These are phyloP conservation scores for Tamias sibiricus DNA, from an alignment of 2,113 vertebrate genomes.

Conservation along the genomic window DNA sequence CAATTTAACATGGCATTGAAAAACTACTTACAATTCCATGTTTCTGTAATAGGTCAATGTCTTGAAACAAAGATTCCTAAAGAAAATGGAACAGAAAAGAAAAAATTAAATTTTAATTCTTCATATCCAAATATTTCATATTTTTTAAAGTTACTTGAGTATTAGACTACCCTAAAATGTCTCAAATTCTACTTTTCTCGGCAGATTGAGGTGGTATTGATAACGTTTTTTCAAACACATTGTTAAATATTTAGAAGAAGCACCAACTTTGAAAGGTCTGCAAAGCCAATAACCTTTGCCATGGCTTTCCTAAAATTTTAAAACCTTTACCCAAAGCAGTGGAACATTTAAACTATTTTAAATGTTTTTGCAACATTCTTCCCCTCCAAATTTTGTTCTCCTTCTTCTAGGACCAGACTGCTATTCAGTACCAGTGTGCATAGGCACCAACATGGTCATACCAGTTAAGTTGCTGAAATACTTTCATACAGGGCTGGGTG, in stretches of 20 bases:
- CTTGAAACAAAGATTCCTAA: conserved; percentile 98
- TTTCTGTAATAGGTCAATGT: conserved; percentile 98
- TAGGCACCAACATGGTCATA: not conserved
- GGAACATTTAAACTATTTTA: conserved; percentile 34
- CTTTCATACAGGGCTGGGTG: not conserved
- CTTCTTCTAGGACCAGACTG: not conserved
- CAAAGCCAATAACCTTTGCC: conserved; percentile 2
- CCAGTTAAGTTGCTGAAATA: conserved; percentile 45
- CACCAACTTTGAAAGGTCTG: not conserved
- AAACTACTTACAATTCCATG: conserved; percentile 96
- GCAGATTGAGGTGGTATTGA: not conserved
- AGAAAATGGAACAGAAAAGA: conserved; percentile 38
- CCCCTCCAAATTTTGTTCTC: not conserved
- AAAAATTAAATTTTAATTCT: conserved; percentile 39
- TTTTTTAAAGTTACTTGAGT: conserved; percentile 57
- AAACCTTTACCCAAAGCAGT: conserved; percentile 31
- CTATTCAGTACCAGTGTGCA: not conserved
- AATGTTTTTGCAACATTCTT: conserved; percentile 42
- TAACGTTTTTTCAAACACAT: conserved; percentile 28
- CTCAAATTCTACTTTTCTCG: conserved; percentile 52
- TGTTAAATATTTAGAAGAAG: conserved; percentile 26
- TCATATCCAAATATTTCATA: conserved; percentile 48
- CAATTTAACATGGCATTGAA: conserved; percentile 25
- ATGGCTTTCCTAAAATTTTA: not conserved
- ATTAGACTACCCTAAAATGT: conserved; percentile 44